Evolutionary conservation across 2,797 vertebrate genomes (phyloP).

Genomic region (Molossus molossus): DNA sequence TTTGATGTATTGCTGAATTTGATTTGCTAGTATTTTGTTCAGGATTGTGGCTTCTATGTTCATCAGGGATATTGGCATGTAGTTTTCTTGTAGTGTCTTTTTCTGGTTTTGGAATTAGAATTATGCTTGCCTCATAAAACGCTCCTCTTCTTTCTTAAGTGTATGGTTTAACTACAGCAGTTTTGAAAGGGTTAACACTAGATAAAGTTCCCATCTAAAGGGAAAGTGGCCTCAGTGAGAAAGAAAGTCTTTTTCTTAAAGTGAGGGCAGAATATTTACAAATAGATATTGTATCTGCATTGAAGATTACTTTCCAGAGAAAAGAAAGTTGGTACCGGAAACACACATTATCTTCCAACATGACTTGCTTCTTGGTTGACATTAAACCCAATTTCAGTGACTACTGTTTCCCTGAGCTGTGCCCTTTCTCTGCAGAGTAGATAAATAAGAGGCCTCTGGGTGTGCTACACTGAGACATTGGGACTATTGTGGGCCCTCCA

Average conservation of each 20-base stretch:
- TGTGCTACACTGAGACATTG: conserved; percentile 20
- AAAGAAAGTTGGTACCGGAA: conserved; percentile 67
- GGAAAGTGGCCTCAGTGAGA: neutral
- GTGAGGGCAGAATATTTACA: neutral
- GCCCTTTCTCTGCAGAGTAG: conserved; percentile 12
- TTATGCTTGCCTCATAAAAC: no score
- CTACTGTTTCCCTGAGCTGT: neutral
- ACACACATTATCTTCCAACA: conserved; percentile 20
- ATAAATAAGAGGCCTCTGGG: conserved; percentile 9
- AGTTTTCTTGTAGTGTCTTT: no score
- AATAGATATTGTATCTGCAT: neutral
- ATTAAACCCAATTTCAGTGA: conserved; percentile 62
- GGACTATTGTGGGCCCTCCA: neutral
- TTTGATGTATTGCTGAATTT: no score
- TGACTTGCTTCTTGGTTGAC: conserved; percentile 46
- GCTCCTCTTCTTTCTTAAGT: conserved; percentile 20
- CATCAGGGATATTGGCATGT: no score
- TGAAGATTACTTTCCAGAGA: conserved; percentile 62
- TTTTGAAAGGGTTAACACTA: neutral
- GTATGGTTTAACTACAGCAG: neutral
- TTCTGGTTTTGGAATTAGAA: no score
- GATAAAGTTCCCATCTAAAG: neutral
- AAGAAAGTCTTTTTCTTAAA: conserved; percentile 58
- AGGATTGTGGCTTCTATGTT: no score
- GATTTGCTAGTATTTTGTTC: no score